Percentiles rank a stretch among this genome's conserved stretches.
phyloP scores from a whole-genome alignment of 2,797 vertebrate species.

The Tolypeutes matacus region DNA sequence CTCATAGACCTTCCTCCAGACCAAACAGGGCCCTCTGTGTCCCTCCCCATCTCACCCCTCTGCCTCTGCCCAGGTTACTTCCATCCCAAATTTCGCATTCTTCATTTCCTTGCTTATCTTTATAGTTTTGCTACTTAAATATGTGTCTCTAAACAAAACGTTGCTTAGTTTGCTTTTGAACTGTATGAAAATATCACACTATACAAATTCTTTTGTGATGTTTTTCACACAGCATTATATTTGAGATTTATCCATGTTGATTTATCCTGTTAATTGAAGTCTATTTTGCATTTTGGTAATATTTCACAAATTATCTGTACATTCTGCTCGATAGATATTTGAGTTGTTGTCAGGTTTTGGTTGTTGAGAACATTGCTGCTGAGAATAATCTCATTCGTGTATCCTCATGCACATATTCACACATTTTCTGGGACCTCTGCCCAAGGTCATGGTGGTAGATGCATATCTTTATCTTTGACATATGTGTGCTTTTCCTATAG shows the following conservation, averaged over 20 bases:
- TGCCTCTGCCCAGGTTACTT: not conserved
- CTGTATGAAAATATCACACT: not conserved
- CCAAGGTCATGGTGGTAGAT: not conserved
- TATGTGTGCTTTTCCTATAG: not conserved
- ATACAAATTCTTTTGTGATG: not conserved
- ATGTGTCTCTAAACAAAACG: not conserved
- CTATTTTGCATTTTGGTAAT: not conserved
- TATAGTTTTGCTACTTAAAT: not conserved
- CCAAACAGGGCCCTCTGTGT: not conserved
- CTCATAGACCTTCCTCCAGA: not conserved
- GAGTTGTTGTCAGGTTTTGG: not conserved
- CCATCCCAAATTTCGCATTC: not conserved
- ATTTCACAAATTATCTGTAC: not conserved
- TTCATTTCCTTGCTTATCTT: not conserved
- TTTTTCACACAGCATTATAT: not conserved
- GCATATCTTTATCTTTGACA: not conserved
- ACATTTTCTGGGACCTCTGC: not conserved
- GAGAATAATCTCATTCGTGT: not conserved
- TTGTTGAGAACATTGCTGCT: not conserved
- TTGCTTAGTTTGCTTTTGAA: not conserved
- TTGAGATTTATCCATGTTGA: not conserved
- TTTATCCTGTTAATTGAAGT: not conserved
- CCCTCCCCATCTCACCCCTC: not conserved
- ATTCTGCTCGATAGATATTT: not conserved
- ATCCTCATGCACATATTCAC: not conserved